Evolutionary conservation across 2,888 invertebrate genomes (phyloP).

Genomic region (Oconnorella tubifera): DNA sequence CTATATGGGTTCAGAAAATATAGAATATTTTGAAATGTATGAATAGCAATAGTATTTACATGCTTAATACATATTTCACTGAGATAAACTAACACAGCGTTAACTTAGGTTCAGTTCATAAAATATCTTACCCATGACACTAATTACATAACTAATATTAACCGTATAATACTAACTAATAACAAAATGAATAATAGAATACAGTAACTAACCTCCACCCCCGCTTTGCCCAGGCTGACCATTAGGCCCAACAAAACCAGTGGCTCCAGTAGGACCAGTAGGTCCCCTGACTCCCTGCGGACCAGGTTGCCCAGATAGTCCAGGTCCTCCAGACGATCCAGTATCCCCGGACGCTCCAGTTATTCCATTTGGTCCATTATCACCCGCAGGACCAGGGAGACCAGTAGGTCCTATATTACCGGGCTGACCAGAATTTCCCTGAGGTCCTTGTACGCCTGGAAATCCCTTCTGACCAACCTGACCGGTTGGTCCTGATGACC

Average conservation of each 20-base stretch:
- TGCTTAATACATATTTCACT: too few species aligned
- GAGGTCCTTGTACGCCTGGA: conserved; percentile 14
- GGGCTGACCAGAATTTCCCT: conserved; percentile 19
- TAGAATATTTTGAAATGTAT: too few species aligned
- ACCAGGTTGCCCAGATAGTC: conserved; percentile 3
- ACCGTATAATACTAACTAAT: too few species aligned
- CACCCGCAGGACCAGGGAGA: neutral
- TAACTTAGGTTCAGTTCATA: too few species aligned
- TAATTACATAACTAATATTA: conserved; percentile 22
- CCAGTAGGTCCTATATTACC: conserved; percentile 6
- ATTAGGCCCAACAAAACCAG: conserved; percentile 16
- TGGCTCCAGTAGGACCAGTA: conserved; percentile 37
- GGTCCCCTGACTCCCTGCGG: conserved; percentile 33
- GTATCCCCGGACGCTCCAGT: neutral
- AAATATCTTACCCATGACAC: too few species aligned
- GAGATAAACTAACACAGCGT: too few species aligned
- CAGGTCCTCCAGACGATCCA: neutral
- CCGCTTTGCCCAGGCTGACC: conserved; percentile 38
- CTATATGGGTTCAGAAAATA: too few species aligned
- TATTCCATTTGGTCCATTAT: neutral
- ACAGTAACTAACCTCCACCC: too few species aligned
- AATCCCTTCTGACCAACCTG: conserved; percentile 20
- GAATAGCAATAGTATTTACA: too few species aligned
- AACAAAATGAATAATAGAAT: too few species aligned
- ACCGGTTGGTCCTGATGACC: conserved; percentile 42